These are phyloP conservation scores for Anneissia japonica DNA, from an alignment of 35 echinoderm and acorn worm species.

Conservation along the genomic window DNA sequence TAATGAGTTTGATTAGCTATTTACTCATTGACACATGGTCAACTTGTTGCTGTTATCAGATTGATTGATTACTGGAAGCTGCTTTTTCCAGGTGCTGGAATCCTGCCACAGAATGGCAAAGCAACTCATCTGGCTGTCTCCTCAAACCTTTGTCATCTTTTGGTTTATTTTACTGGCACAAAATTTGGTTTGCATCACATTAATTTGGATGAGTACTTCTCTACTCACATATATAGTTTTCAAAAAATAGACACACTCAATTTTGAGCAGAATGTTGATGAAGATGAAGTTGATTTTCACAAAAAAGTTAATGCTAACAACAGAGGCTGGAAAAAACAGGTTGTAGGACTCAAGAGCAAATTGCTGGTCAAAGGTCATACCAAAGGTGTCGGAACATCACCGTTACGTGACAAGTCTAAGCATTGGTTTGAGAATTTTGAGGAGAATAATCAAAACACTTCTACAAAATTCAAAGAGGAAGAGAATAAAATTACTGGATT, in stretches of 20 bases:
- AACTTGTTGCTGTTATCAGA: not conserved
- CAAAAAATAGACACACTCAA: not conserved
- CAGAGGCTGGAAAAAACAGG: not conserved
- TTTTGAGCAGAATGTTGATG: not conserved
- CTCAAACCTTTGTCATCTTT: slow-evolving; percentile 32
- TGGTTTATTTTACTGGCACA: slow-evolving; percentile 30
- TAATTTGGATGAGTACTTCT: slow-evolving; percentile 60
- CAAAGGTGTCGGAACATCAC: not conserved
- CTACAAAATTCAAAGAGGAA: not conserved
- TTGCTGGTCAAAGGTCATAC: slow-evolving; percentile 14
- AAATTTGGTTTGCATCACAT: slow-evolving; percentile 55
- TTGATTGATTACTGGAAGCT: not conserved
- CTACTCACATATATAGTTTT: slow-evolving; percentile 33
- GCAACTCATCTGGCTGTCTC: slow-evolving; percentile 31
- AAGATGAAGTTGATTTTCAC: slow-evolving; percentile 18
- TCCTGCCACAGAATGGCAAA: not conserved
- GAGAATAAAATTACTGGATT: not conserved
- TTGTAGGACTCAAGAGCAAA: slow-evolving; percentile 7
- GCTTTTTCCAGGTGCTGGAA: slow-evolving; percentile 32
- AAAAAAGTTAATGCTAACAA: slow-evolving; percentile 25
- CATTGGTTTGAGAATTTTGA: not conserved
- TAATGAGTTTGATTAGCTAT: too few relatives aligned
- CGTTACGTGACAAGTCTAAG: not conserved
- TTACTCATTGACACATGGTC: not conserved
- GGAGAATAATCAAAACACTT: not conserved